phyloP scores from a whole-genome alignment of 2,888 invertebrate species.

The Teleiodes luculella region DNA sequence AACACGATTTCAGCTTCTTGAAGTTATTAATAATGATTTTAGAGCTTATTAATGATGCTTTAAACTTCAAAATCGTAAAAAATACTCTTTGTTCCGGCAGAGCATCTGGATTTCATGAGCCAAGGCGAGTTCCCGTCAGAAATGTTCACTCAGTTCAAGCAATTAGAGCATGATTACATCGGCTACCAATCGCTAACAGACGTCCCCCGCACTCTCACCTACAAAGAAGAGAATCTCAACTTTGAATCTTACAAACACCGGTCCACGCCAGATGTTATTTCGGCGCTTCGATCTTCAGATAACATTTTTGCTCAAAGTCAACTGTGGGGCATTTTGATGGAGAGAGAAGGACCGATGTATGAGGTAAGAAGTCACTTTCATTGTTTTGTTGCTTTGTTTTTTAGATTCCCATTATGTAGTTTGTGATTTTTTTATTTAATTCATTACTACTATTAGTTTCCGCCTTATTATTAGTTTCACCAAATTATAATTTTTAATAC shows the following conservation, averaged over 20 bases:
- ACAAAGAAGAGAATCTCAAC: constrained; percentile 81
- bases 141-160: constrained; percentile 90
- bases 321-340: constrained; percentile 88
- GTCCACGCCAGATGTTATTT: constrained; percentile 86
- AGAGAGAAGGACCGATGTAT: constrained; percentile 89
- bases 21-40: no score
- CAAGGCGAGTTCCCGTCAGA: constrained; percentile 86
- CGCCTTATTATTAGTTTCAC: no score
- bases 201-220: constrained; percentile 89
- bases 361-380: no score
- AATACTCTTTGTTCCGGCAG: no score
- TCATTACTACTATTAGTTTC: no score
- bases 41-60: no score
- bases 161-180: constrained; percentile 93
- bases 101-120: constrained; percentile 98
- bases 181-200: constrained; percentile 97
- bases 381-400: no score
- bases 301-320: constrained; percentile 90
- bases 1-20: no score
- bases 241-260: constrained; percentile 80
- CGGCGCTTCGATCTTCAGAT: constrained; percentile 82
- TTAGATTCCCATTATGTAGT: no score
- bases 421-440: no score
- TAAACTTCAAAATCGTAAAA: no score
- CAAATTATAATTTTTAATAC: no score